A percentile compares a stretch with the other conserved stretches of the same genome.
These are phyloP conservation scores for Cordilura impudica DNA, from an alignment of 2,888 invertebrate genomes.

Conservation along the genomic window DNA sequence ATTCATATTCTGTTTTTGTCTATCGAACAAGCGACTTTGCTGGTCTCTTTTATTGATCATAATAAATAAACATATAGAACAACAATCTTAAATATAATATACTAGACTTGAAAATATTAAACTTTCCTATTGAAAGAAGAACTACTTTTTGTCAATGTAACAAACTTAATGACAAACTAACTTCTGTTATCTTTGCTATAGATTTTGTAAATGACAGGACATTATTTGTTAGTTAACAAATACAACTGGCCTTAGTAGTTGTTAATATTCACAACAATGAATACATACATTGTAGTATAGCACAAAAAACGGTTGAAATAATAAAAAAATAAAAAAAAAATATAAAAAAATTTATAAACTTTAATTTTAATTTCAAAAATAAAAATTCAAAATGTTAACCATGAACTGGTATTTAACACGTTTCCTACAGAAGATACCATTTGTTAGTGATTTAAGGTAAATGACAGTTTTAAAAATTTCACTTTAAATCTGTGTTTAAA, in stretches of 20 bases:
- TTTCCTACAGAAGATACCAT: slow-evolving; percentile 29
- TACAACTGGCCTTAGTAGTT: slow-evolving; percentile 28
- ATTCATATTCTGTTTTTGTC: too few relatives aligned
- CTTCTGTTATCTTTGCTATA: too few relatives aligned
- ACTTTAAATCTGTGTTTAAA: background rate
- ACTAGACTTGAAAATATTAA: too few relatives aligned
- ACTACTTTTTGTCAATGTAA: too few relatives aligned
- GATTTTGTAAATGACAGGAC: slow-evolving; percentile 24
- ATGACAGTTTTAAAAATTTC: background rate
- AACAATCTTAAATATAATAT: too few relatives aligned
- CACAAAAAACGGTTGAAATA: slow-evolving; percentile 11
- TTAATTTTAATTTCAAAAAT: background rate
- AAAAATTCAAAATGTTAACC: background rate
- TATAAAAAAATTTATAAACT: background rate
- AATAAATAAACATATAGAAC: too few relatives aligned
- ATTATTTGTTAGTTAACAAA: slow-evolving; percentile 13
- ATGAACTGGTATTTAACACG: slow-evolving; percentile 37
- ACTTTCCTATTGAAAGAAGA: too few relatives aligned
- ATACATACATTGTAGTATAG: slow-evolving; percentile 13
- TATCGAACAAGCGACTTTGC: too few relatives aligned
- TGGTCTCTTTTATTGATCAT: too few relatives aligned
- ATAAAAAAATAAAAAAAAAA: background rate
- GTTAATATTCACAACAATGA: slow-evolving; percentile 23
- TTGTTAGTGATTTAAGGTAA: slow-evolving; percentile 44
- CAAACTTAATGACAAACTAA: too few relatives aligned